These are phyloP conservation scores for Stenoptilia bipunctidactyla DNA, from an alignment of 2,888 invertebrate genomes.

Conservation along the genomic window DNA sequence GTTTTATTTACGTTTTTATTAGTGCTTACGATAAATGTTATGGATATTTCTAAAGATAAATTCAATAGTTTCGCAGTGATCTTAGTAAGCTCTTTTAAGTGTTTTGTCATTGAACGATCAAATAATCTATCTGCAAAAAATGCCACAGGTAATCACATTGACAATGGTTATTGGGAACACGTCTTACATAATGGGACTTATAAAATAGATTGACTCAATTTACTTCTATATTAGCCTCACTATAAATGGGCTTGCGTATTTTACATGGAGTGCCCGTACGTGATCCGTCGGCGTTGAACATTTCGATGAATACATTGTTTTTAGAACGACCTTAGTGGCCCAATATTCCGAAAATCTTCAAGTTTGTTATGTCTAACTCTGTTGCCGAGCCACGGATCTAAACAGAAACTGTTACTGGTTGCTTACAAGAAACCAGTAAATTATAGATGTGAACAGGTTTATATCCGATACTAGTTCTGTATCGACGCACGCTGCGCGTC, in stretches of 20 bases:
- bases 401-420: not conserved
- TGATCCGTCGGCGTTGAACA: slow-evolving; percentile 13
- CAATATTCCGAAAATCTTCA: slow-evolving; percentile 29
- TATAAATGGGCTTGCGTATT: slow-evolving; percentile 25
- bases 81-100: not conserved
- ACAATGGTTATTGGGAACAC: slow-evolving; percentile 26
- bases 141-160: slow-evolving; percentile 25
- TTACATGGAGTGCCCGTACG: slow-evolving; percentile 25
- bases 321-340: slow-evolving; percentile 12
- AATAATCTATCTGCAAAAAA: slow-evolving; percentile 26
- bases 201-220: not conserved
- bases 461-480: slow-evolving; percentile 17
- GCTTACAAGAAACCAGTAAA: slow-evolving; percentile 2
- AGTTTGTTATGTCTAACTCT: slow-evolving; percentile 38
- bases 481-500: slow-evolving; percentile 23
- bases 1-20: too few species aligned
- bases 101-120: slow-evolving; percentile 24
- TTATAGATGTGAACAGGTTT: slow-evolving; percentile 13
- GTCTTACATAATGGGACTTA: slow-evolving; percentile 22
- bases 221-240: slow-evolving; percentile 4
- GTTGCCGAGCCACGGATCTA: slow-evolving; percentile 6
- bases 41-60: too few species aligned
- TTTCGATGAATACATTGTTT: slow-evolving; percentile 40
- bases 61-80: too few species aligned
- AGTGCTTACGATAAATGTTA: too few species aligned